Conservation (phyloP, 2,888 invertebrate genomes). For the Argyra leucocephala region DNA sequence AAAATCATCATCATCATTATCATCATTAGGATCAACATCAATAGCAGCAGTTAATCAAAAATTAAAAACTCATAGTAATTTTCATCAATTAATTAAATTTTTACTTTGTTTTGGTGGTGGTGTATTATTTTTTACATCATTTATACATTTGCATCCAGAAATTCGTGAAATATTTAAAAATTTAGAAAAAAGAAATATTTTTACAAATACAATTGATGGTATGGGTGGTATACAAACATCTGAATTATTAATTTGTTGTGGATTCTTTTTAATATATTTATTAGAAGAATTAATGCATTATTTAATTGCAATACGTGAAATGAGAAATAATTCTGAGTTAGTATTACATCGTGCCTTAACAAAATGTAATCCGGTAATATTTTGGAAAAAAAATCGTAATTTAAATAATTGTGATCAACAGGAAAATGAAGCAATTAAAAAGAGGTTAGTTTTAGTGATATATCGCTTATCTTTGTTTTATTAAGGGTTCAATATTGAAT, state of each 20-base stretch:
- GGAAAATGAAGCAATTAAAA: not conserved
- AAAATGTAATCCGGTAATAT: constrained; percentile 11
- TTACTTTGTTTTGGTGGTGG: constrained; percentile 77
- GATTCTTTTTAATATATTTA: constrained; percentile 67
- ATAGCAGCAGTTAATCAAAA: not conserved
- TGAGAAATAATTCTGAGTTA: not conserved
- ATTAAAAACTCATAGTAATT: not conserved
- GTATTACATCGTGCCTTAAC: constrained; percentile 22
- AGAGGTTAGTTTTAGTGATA: not conserved
- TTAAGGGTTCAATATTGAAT: too few relatives aligned
- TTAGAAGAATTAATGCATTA: constrained; percentile 67
- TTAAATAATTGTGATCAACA: not conserved
- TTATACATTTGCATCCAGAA: constrained; percentile 72
- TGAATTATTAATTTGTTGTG: constrained; percentile 61
- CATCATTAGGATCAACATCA: too few relatives aligned
- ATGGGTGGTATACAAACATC: constrained; percentile 51
- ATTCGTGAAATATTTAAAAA: constrained; percentile 38
- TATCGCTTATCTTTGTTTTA: not conserved
- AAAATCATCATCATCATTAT: too few relatives aligned
- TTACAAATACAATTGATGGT: constrained; percentile 7
- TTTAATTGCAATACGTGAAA: not conserved
- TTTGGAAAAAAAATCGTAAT: not conserved
- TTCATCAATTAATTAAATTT: constrained; percentile 37
- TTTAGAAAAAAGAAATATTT: constrained; percentile 2
- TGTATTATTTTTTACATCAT: constrained; percentile 69